phyloP scores from a whole-genome alignment of 2,888 invertebrate species.

The Oscheius sp. region DNA sequence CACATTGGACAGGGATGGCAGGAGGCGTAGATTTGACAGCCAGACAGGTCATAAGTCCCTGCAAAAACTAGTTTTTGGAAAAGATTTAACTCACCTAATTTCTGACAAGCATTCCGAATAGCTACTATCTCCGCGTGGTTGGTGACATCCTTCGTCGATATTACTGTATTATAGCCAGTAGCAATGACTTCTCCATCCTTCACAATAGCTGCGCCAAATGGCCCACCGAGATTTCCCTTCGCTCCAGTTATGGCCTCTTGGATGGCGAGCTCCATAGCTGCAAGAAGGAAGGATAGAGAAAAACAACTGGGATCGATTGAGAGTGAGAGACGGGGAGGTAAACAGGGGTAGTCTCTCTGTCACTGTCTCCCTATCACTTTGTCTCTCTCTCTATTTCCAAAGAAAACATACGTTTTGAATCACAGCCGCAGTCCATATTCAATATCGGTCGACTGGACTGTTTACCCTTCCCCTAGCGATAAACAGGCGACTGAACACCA shows the following conservation, averaged over 20 bases:
- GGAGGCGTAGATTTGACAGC: conserved; percentile 68
- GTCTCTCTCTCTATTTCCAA: no score
- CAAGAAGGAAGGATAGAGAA: no score
- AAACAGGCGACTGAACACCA: not conserved
- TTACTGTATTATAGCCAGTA: conserved; percentile 63
- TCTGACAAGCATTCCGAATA: conserved; percentile 62
- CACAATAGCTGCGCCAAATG: conserved; percentile 69
- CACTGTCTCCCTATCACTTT: no score
- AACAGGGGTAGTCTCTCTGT: no score
- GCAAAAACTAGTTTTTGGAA: conserved; percentile 3
- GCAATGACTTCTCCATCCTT: conserved; percentile 63
- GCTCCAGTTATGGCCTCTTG: conserved; percentile 64
- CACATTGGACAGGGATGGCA: conserved; percentile 71
- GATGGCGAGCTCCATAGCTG: conserved; percentile 58
- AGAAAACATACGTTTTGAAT: no score
- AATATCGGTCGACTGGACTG: no score
- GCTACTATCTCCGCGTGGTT: conserved; percentile 69
- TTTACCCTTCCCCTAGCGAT: no score
- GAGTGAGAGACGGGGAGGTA: no score
- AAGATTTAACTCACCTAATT: conserved; percentile 36
- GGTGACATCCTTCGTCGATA: conserved; percentile 64
- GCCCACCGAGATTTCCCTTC: conserved; percentile 58
- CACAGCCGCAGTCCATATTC: no score
- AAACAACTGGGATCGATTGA: no score
- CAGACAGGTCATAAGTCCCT: conserved; percentile 47